phyloP scores from a whole-genome alignment of 2,113 vertebrate species.

The Gymnogyps californianus region DNA sequence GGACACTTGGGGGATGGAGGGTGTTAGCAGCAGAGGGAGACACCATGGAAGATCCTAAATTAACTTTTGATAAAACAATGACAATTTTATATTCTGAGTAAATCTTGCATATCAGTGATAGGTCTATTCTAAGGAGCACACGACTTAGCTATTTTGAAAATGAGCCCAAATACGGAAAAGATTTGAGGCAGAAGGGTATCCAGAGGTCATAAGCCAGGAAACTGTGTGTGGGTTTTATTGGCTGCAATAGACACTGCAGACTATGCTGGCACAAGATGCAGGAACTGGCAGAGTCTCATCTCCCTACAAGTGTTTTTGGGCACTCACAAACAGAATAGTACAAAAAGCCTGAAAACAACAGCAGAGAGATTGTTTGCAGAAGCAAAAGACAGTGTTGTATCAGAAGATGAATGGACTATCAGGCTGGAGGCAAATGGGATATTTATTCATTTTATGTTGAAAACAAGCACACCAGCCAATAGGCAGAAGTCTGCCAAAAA shows the following conservation, averaged over 20 bases:
- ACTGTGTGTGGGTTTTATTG: accelerated
- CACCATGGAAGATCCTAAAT: background rate
- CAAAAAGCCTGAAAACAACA: background rate
- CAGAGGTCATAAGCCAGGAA: background rate
- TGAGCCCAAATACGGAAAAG: background rate
- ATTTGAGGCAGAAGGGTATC: background rate
- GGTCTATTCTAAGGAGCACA: background rate
- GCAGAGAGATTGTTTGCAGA: background rate
- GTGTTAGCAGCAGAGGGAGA: background rate
- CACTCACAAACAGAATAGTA: background rate
- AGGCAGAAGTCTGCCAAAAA: background rate
- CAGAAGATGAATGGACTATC: background rate
- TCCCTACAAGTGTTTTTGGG: background rate
- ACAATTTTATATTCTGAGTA: background rate
- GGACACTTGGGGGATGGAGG: background rate
- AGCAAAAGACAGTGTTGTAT: background rate
- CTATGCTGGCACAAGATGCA: background rate
- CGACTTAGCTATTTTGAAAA: background rate
- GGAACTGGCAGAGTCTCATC: background rate
- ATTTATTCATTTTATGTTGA: background rate
- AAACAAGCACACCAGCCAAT: background rate
- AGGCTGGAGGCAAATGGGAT: background rate
- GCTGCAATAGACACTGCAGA: background rate
- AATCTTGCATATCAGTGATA: background rate
- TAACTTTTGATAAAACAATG: background rate